Conservation (phyloP, 2,797 vertebrate species). For the Gymnothorax javanicus region DNA sequence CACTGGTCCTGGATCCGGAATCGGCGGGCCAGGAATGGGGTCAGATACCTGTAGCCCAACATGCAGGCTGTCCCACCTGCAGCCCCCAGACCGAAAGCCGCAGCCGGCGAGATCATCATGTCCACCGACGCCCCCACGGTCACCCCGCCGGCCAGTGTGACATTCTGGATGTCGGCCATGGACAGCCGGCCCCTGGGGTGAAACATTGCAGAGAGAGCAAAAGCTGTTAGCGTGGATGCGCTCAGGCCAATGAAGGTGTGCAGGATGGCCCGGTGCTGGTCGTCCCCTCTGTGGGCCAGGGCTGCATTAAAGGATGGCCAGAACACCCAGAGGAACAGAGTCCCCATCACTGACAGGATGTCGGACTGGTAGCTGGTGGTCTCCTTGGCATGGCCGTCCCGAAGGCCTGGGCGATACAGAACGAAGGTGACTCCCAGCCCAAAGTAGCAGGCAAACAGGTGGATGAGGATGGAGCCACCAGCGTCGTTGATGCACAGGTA, state of each 20-base stretch:
- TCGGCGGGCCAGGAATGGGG: constrained; percentile 66
- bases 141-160: constrained; percentile 82
- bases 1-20: constrained; percentile 78
- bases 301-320: constrained; percentile 82
- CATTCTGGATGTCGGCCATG: constrained; percentile 81
- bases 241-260: constrained; percentile 79
- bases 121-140: constrained; percentile 78
- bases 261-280: constrained; percentile 75
- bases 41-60: constrained; percentile 80
- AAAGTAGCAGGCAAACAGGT: constrained; percentile 86
- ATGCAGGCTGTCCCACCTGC: constrained; percentile 72
- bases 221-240: constrained; percentile 67
- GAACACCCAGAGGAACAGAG: constrained; percentile 80
- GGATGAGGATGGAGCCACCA: constrained; percentile 82
- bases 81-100: constrained; percentile 72
- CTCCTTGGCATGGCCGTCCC: constrained; percentile 69
- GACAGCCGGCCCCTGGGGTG: constrained; percentile 72
- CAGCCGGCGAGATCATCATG: constrained; percentile 75
- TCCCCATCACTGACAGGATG: constrained; percentile 73
- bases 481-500: constrained; percentile 77
- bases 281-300: constrained; percentile 66
- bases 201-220: constrained; percentile 72
- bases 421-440: constrained; percentile 78
- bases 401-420: constrained; percentile 68
- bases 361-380: constrained; percentile 74